Evolutionary conservation across 2,797 vertebrate genomes (phyloP), one percentile per base, ranked within the genome.

Genomic region (Moxostoma hubbsi): DNA sequence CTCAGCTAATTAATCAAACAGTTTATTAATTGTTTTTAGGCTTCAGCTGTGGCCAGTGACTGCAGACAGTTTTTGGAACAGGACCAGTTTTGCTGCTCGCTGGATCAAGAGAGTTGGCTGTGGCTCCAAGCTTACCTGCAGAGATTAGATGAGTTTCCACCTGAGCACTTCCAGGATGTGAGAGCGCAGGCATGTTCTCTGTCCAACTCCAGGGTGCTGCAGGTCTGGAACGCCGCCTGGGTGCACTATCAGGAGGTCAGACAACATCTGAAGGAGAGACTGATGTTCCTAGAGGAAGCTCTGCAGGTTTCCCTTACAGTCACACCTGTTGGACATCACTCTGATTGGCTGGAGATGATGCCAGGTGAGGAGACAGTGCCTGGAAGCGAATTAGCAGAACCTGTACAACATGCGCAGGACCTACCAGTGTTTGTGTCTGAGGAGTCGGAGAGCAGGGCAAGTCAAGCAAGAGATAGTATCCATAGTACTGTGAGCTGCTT

Each of bases 101-200:
- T 57, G 7, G 70, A 73, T 36, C 54, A 82, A 7, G 74, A 82
- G 62, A 77, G 62, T 50, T 74, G 76, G 77, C 83, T 70, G 43
- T 89, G 90, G 43, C 88, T 96, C 49, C 93, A 94, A 84, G 87
- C 84, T 73, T 94, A 94, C 84, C 92, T 96, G 73, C 94, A 93
- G 83, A 89, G 89, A 70, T 93, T 98, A 73, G 88, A 90, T 0
- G 89, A 92, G 43, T 95, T 97, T 0, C 93, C 93, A 6, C 84
- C 84, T 0, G 94, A 97, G 84, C 94, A 87, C 80, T 95, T 98
- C 83, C 90, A 93, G 59, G 95, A 96, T 81, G 86, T 95, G 86
- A 94, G 93, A 87, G 82, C 87, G 61, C 95, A 96, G 84, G 95
- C 93, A 43, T 85, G 88, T 43, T 87, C 89, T 15, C 89, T 97